Evolutionary conservation across 2,113 vertebrate genomes (phyloP).

Genomic region (Grus americana): DNA sequence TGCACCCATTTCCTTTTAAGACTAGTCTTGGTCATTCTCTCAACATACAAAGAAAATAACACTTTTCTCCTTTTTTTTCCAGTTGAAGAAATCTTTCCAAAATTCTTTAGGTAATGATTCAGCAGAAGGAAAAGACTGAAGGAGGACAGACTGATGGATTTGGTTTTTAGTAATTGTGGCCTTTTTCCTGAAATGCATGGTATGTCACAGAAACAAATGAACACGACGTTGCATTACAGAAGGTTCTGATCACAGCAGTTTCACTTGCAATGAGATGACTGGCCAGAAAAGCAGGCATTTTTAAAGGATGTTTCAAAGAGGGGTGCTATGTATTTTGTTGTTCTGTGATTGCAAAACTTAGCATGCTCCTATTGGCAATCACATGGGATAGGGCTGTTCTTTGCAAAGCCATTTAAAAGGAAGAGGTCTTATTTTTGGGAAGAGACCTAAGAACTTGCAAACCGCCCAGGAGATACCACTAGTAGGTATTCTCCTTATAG

Average conservation of each 20-base stretch:
- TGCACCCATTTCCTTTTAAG: neutral
- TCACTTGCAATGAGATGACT: neutral
- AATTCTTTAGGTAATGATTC: conserved; percentile 50
- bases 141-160: neutral
- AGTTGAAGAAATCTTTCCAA: conserved; percentile 71
- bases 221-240: neutral
- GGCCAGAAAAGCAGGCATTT: neutral
- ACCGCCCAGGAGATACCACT: neutral
- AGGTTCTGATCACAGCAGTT: neutral
- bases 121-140: conserved; percentile 33
- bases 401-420: neutral
- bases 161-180: neutral
- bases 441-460: neutral
- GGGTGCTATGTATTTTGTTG: neutral
- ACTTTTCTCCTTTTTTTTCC: neutral
- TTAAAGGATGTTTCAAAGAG: neutral
- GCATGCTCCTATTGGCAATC: neutral
- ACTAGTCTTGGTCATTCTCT: neutral
- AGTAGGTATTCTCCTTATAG: neutral
- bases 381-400: neutral
- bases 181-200: neutral
- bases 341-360: neutral
- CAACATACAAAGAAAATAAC: neutral
- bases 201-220: neutral
- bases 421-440: neutral